phyloP scores from a whole-genome alignment of 2,888 invertebrate species.

The Caenorhabditis sp. region DNA sequence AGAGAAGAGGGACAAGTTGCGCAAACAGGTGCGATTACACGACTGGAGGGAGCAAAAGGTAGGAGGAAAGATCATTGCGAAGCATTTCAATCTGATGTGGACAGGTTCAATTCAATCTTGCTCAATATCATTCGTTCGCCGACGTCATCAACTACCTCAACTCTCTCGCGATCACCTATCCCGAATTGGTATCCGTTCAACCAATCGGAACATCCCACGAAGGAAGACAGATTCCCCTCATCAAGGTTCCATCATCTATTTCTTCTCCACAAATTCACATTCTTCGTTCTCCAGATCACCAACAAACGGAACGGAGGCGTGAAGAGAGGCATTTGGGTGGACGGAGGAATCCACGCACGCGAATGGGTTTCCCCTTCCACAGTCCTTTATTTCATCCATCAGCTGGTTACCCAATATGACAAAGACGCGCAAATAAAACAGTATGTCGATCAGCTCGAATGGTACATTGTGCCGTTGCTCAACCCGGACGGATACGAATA shows the following conservation, averaged over 20 bases:
- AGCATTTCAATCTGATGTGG: no score
- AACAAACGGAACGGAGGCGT: constrained; percentile 65
- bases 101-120: constrained; percentile 73
- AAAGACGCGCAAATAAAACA: constrained; percentile 69
- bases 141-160: constrained; percentile 78
- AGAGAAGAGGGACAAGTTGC: constrained; percentile 60
- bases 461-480: constrained; percentile 77
- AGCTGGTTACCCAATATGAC: constrained; percentile 76
- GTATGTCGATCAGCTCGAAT: constrained; percentile 77
- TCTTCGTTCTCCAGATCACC: constrained; percentile 59
- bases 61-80: background rate
- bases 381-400: constrained; percentile 77
- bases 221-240: constrained; percentile 77
- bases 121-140: constrained; percentile 77
- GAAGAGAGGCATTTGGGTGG: constrained; percentile 71
- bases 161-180: constrained; percentile 76
- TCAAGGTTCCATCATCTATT: constrained; percentile 69
- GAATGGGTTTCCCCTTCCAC: constrained; percentile 76
- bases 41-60: constrained; percentile 68
- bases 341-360: constrained; percentile 70
- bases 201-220: constrained; percentile 79
- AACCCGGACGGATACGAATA: constrained; percentile 76
- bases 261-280: background rate
- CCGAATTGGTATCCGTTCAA: constrained; percentile 76
- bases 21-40: constrained; percentile 60